Base-by-base conservation (phyloP, 2,113 vertebrate species). In the Gymnobelideus leadbeateri region DNA sequence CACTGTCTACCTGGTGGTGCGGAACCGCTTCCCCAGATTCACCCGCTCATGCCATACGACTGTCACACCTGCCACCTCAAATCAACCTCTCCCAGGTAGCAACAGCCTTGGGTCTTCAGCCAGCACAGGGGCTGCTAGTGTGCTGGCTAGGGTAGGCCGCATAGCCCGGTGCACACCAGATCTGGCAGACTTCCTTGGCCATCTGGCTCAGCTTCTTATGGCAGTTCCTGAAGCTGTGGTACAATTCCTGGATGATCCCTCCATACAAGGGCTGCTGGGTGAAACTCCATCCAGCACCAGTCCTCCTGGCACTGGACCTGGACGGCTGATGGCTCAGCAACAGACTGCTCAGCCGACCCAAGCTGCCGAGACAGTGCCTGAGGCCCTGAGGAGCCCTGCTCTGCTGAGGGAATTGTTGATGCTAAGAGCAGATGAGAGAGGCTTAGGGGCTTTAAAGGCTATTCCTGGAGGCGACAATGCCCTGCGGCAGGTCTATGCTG, bases 241-340 rank as follows among this genome's bases (percentile, higher is more conserved):
- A 54, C 97, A 97, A 51, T 95, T 97, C 95, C 95, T 97, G 55
- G 97, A 97, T 96, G 96, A 97, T 0, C 96, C 97, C 91, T 28
- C 96, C 24, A 92, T 96, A 89, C 97, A 98, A 97, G 94, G 96
- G n/a, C 91, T 97, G 92, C 94, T 37, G 3, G 94, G 31, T 95
- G 97, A 97, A 95, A 98, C 96, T 92, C 90, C 50, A 92, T 92
- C 14, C 53, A 95, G 92, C 95, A 53, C n/a, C n/a, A 96, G 94
- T 26, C 97, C 84, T 97, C 96, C 89, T 49, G 96, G 95, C n/a
- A 43, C 95, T 96, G 92, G 96, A 97, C 92, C 97, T 95, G 0
- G 96, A 93, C 97, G 96, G 95, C 97, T 95, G 84, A 93, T 97
- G 92, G 94, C 95, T 0, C 96, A 95, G 91, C 94, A 77, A 95